A percentile compares a stretch with the other conserved stretches of the same genome.
phyloP scores from a whole-genome alignment of 2,888 invertebrate species.

The Steromphala cineraria region DNA sequence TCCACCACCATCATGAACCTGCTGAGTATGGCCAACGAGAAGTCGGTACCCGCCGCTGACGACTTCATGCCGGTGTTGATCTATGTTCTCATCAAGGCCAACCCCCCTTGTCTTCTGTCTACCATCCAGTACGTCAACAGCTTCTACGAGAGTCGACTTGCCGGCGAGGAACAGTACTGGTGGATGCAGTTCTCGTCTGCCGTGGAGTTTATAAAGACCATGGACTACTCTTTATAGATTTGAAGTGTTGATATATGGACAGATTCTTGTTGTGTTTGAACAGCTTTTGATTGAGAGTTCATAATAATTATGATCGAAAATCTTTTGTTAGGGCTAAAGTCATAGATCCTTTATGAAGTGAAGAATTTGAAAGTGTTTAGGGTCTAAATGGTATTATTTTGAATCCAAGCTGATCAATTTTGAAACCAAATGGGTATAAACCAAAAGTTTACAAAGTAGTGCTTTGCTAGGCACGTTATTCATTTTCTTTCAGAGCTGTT shows the following conservation, averaged over 20 bases:
- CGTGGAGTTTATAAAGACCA: constrained; percentile 97
- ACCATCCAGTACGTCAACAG: constrained; percentile 97
- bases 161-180: constrained; percentile 96
- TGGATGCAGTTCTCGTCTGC: constrained; percentile 99
- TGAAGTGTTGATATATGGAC: background rate
- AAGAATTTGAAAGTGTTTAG: too few relatives aligned
- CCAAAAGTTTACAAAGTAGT: too few relatives aligned
- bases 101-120: constrained; percentile 94
- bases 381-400: too few relatives aligned
- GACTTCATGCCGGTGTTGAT: constrained; percentile 97
- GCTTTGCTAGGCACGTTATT: too few relatives aligned
- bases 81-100: constrained; percentile 96
- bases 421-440: too few relatives aligned
- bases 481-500: too few relatives aligned
- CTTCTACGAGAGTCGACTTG: constrained; percentile 88
- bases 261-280: background rate
- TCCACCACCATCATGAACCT: constrained; percentile 95
- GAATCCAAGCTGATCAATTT: too few relatives aligned
- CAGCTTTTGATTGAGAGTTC: too few relatives aligned
- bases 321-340: too few relatives aligned
- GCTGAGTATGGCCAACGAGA: constrained; percentile 84
- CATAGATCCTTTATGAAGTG: too few relatives aligned
- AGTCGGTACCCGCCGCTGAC: constrained; percentile 90
- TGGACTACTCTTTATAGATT: constrained; percentile 82
- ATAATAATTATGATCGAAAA: too few relatives aligned